Percentiles rank a stretch among this genome's conserved stretches.
These are phyloP conservation scores for Ophioderma brevispina DNA, from an alignment of 35 echinoderm and acorn worm species.

Conservation along the genomic window DNA sequence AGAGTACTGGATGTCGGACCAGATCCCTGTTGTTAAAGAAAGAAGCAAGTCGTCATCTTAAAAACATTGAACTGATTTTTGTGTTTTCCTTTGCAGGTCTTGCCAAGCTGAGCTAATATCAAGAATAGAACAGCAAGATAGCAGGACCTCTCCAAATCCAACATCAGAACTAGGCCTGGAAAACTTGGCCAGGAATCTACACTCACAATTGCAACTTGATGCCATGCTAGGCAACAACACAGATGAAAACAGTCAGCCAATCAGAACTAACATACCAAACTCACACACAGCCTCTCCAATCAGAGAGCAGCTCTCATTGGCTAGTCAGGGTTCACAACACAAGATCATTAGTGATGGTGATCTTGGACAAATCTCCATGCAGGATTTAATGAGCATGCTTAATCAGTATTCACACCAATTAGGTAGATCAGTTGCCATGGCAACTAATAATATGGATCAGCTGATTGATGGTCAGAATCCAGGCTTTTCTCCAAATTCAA, in stretches of 20 bases:
- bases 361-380: constrained; percentile 53
- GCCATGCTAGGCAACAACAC: constrained; percentile 11
- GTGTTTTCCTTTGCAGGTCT: constrained; percentile 24
- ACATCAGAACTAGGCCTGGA: constrained; percentile 40
- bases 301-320: constrained; percentile 12
- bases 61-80: background rate
- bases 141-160: background rate
- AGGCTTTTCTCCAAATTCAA: constrained; percentile 87
- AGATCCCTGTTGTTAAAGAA: too few relatives aligned
- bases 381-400: constrained; percentile 70
- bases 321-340: constrained; percentile 1
- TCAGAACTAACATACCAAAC: constrained; percentile 19
- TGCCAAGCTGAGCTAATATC: constrained; percentile 64
- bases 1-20: too few relatives aligned
- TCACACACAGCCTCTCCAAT: background rate
- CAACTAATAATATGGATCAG: constrained; percentile 97
- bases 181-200: constrained; percentile 43
- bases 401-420: constrained; percentile 88
- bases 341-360: constrained; percentile 21
- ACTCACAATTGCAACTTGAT: constrained; percentile 51
- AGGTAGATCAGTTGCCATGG: constrained; percentile 84
- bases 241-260: constrained; percentile 15
- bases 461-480: constrained; percentile 81
- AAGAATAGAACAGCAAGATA: constrained; percentile 35
- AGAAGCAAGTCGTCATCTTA: too few relatives aligned